These are phyloP conservation scores for Epinotia nisella DNA, from an alignment of 2,888 invertebrate genomes.

Conservation along the genomic window DNA sequence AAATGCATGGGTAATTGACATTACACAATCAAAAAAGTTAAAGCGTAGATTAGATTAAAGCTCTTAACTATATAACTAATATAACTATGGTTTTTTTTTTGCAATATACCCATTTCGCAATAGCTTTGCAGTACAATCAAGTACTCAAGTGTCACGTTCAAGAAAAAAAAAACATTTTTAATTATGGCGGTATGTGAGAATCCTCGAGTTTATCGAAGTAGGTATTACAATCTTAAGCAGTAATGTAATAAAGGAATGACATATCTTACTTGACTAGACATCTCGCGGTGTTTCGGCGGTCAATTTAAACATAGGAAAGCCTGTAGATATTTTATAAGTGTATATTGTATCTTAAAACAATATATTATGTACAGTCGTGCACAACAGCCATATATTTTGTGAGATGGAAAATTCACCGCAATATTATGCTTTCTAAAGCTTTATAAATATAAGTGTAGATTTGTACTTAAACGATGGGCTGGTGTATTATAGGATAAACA, in stretches of 20 bases:
- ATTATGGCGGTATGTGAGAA: constrained; percentile 11
- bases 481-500: constrained; percentile 47
- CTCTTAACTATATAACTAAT: too few relatives aligned
- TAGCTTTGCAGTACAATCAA: constrained; percentile 66
- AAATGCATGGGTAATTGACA: too few relatives aligned
- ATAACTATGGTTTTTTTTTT: too few relatives aligned
- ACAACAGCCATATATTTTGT: constrained; percentile 68
- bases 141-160: constrained; percentile 66
- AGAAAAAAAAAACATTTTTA: constrained; percentile 51
- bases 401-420: constrained; percentile 50
- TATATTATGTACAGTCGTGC: constrained; percentile 64
- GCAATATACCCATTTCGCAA: too few relatives aligned
- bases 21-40: too few relatives aligned
- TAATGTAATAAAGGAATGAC: constrained; percentile 59
- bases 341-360: constrained; percentile 55
- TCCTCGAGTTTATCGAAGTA: constrained; percentile 15
- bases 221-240: constrained; percentile 48
- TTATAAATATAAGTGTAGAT: constrained; percentile 53
- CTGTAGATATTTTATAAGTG: constrained; percentile 54
- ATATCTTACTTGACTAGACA: constrained; percentile 65
- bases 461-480: constrained; percentile 51
- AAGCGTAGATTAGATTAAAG: too few relatives aligned
- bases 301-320: constrained; percentile 60
- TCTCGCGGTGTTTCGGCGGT: constrained; percentile 50
- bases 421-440: constrained; percentile 66